These are phyloP conservation scores for Mormyrus hasselquistii DNA, from an alignment of 2,797 vertebrate genomes.

Conservation along the genomic window DNA sequence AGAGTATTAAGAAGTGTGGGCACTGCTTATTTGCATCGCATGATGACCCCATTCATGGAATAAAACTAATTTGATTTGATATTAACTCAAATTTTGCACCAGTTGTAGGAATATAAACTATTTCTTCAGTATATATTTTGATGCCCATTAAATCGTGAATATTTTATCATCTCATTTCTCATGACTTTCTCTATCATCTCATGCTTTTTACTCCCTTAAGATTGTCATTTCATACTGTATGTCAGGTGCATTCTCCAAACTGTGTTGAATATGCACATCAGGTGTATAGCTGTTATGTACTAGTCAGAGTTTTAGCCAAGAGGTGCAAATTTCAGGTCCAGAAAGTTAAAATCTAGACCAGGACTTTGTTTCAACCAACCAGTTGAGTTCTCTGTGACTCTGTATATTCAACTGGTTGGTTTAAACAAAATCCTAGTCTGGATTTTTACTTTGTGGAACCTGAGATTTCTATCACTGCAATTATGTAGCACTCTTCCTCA, in stretches of 20 bases:
- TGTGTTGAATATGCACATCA: neutral
- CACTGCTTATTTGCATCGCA: neutral
- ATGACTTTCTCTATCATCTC: neutral
- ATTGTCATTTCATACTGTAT: neutral
- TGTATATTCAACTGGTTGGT: neutral
- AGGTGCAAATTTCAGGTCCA: neutral
- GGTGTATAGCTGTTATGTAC: neutral
- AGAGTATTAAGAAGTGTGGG: neutral
- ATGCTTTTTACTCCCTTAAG: neutral
- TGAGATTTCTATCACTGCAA: neutral
- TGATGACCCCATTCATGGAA: neutral
- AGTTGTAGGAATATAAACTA: neutral
- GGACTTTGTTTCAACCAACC: neutral
- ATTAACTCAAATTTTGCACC: neutral
- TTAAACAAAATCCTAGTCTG: neutral
- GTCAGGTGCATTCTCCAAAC: neutral
- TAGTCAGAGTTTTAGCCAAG: neutral
- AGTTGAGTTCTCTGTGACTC: neutral
- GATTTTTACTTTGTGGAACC: neutral
- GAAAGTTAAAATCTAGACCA: neutral
- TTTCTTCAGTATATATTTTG: neutral
- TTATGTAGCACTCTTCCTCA: neutral
- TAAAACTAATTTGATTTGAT: neutral
- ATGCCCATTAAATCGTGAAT: neutral
- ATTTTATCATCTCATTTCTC: neutral